A percentile compares a stretch with the other conserved stretches of the same genome.
phyloP scores from a whole-genome alignment of 2,113 vertebrate genomes.

The Chloebia gouldiae region DNA sequence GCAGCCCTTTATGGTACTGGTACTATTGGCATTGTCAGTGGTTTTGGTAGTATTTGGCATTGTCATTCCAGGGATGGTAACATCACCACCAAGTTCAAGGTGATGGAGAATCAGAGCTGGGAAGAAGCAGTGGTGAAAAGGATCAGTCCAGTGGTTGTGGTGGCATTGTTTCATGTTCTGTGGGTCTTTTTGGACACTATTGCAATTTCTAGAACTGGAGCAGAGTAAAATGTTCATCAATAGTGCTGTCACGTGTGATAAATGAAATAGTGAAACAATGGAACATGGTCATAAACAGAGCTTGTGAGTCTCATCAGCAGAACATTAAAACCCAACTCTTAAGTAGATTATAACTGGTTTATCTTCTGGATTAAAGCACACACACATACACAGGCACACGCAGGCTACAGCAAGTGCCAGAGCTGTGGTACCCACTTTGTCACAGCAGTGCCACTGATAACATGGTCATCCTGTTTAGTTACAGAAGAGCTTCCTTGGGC shows the following conservation, averaged over 20 bases:
- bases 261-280: neutral
- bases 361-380: neutral
- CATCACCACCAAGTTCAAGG: neutral
- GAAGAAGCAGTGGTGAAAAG: neutral
- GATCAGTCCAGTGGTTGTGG: neutral
- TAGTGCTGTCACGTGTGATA: neutral
- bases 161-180: neutral
- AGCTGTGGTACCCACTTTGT: neutral
- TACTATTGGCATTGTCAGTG: neutral
- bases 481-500: neutral
- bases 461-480: neutral
- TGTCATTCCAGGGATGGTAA: neutral
- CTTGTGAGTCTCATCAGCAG: neutral
- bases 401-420: neutral
- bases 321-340: neutral
- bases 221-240: fast-evolving
- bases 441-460: neutral
- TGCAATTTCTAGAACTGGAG: neutral
- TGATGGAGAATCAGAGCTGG: neutral
- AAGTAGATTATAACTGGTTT: neutral
- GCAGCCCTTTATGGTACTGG: neutral
- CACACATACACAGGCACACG: fast-evolving
- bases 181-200: neutral
- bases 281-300: neutral
- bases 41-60: neutral